Base-by-base conservation (phyloP, 2,113 vertebrate species). In the Empidonax alnorum region DNA sequence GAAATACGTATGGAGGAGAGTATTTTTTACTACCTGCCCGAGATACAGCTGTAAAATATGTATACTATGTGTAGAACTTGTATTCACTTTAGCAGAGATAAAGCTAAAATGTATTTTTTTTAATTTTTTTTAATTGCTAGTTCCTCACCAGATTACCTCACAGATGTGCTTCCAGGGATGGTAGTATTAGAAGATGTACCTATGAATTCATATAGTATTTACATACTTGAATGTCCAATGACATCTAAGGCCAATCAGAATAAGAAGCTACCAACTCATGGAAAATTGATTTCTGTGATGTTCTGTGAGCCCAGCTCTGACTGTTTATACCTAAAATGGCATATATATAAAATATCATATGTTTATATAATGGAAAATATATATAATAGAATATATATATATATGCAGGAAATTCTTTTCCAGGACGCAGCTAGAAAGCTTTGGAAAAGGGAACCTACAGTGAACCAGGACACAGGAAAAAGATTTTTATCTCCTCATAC, bases 371-470 rank as follows among this genome's bases (percentile, higher is more conserved):
- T 41, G 39, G 39, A 41, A 41, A 41, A 62, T 12, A 27, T 41
- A 1, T 42, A 4, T 90, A 59, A 72, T 56, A 10, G 46, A 47
- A 23, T 14, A 28, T 3, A 41, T 12, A 41, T 41, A 1, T 42
- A 5, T 90, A 55, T 46, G 20, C 61, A 94, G 76, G 66, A 68
- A 72, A 91, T 95, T 92, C 12, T 25, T 95, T 88, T 69, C 72
- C 30, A 33, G 42, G 61, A n/a, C 83, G 58, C 81, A 87, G 46
- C 90, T 89, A 90, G 24, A 25, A 90, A 94, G 61, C 49, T 59
- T 89, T 89, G 73, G 78, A 52, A 89, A 73, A 95, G 53, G 15
- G 67, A 89, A 62, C 44, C 41, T 28, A 6, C 17, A 69, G 37
- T 93, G 67, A 92, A 95, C 77, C 63, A 71, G 73, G 81, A 87